Base-by-base conservation (phyloP, 2,888 invertebrate species). In the Pseudococcus viburni region DNA sequence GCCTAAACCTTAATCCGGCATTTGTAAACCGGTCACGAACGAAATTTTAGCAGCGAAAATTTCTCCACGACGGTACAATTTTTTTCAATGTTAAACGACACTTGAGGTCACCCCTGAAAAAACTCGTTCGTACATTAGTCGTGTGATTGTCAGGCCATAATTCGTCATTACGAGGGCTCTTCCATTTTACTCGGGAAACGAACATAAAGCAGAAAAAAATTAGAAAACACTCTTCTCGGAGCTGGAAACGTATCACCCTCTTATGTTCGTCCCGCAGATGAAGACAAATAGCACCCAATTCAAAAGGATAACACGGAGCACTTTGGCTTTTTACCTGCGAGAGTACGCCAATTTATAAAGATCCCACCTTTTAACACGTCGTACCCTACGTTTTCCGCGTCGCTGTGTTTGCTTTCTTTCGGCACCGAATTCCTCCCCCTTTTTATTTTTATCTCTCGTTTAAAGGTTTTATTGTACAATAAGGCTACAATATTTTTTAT, bases 121-220 rank as follows among this genome's bases (percentile, higher is more conserved):
- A 33, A 33, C 26, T 33, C 3, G 3, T 3, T 33, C 42, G 80
- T 17, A 39, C 39, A 42, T 42, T 80, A 80, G 39, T 42, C 80
- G 39, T 33, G 73, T 86, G 86, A 86, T 86, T 86, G 86, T 86
- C 86, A 73, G 86, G 86, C 68, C 39, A 86, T 86, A 86, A 86
- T 86, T 86, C 86, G 86, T 86, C 46, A 86, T 86, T 86, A 86
- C 86, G 9, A 46, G 86, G 39, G 68, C 15, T 42, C 42, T 22
- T 9, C 22, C 17, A 64, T 64, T 85, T 42, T 22, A 42, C 55
- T 12, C 26, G 26, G 26, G 26, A 3, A 51, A 12, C 7, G 46
- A 68, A 39, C 26, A 11, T 77, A 77, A 39, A 80, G 80, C 8
- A 80, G n/a, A 46, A n/a, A 42, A 80, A 73, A 73, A 73, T 73